Evolutionary conservation across 2,113 vertebrate genomes (phyloP), one percentile per base, ranked within the genome.

Genomic region (Anguilla japonica): DNA sequence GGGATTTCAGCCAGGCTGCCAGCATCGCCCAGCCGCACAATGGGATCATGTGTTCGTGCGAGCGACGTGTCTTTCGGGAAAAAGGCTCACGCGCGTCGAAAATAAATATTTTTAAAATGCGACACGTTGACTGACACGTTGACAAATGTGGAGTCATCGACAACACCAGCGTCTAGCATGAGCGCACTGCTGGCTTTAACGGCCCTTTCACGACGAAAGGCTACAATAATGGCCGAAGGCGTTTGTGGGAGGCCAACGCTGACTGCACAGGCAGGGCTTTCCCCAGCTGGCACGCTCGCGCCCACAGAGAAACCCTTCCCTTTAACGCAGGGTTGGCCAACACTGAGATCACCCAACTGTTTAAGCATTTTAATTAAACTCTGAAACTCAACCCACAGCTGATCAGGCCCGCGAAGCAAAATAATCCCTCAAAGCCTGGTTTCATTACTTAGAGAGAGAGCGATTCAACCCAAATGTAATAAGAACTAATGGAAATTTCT

Each of bases 331-430:
- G 91, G 81, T 85, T 91, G 89, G 91, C 92, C 88, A 87, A 83
- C 79, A n/a, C 86, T 50, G 20, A 79, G 92, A 89, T 91, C 91
- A 92, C 88, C 87, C 91, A 91, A 90, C 93, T 93, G 93, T 93
- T 93, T 89, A 91, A 91, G 84, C 22, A 90, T 91, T 93, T 95
- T 95, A 95, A 95, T 94, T 95, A 95, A 95, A 94, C 92, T 89
- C 89, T 91, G 94, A 95, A 95, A 95, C 85, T 86, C 56, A 94
- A 91, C 88, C 93, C 85, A 83, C 56, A 82, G 78, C 53, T 7
- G 83, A 80, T 87, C 88, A 90, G 79, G 86, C 87, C 87, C 87
- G 84, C 87, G 91, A 89, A 87, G 88, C 50, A 80, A 26, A 67
- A 67, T 67, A 91, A 89, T 91, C 87, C 71, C 90, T 86, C 89